These are phyloP conservation scores for Esox niger DNA, from an alignment of 2,113 vertebrate genomes.

Conservation along the genomic window DNA sequence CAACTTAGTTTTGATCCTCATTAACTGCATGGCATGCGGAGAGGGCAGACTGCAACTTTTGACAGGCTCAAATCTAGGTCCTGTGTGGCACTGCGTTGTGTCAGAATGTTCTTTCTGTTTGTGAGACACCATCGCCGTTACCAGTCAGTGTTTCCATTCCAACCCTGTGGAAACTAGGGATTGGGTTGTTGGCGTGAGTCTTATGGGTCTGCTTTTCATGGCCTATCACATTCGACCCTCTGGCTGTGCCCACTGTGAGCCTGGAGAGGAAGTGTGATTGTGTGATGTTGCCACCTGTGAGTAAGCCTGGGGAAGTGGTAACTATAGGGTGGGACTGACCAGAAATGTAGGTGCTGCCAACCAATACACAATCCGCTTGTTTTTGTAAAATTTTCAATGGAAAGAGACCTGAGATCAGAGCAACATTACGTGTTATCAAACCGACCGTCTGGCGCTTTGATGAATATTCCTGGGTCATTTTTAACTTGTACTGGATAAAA, in stretches of 20 bases:
- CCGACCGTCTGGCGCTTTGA: no score
- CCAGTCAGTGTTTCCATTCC: background rate
- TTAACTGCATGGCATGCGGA: background rate
- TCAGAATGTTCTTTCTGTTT: background rate
- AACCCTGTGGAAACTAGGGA: background rate
- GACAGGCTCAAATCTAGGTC: background rate
- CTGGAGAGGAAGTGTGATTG: constrained; percentile 30
- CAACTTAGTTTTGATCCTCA: background rate
- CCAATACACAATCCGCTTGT: no score
- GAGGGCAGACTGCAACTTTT: background rate
- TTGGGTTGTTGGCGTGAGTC: background rate
- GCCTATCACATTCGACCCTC: constrained; percentile 15
- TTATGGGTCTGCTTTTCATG: background rate
- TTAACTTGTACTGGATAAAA: no score
- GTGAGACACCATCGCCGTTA: background rate
- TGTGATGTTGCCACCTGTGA: constrained; percentile 10
- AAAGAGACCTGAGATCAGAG: no score
- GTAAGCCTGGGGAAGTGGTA: background rate
- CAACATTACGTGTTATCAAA: no score
- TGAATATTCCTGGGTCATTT: no score
- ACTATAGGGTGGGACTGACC: no score
- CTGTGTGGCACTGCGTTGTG: background rate
- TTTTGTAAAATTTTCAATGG: no score
- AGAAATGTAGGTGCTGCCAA: no score
- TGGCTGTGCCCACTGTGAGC: constrained; percentile 19